Base-by-base conservation (phyloP, 2,888 invertebrate species). In the Hedya salicella region DNA sequence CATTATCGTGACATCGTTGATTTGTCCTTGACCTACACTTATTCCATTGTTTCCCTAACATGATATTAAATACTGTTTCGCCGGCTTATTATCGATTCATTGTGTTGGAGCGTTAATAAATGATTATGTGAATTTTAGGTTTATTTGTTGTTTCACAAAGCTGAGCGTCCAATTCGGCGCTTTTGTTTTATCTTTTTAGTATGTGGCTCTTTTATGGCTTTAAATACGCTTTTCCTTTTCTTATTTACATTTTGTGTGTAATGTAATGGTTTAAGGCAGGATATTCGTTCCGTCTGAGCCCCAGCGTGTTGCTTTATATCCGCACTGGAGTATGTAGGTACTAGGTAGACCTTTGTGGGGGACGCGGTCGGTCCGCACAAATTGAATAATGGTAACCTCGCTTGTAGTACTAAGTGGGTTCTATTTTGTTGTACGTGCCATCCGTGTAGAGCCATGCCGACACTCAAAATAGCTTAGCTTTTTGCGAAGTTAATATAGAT, bases 301-400 rank as follows among this genome's bases (percentile, higher is more conserved):
- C 63, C 62, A 67, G 67, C 62, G 48, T 52, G 69, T 56, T 54
- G 64, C 54, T 61, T 40, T 72, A 75, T 75, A 79, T 79, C 77
- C 77, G 72, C 69, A 71, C 69, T 69, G 69, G 67, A 70, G 71
- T n/a, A n/a, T n/a, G 25, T 25, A 6, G 25, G 25, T 25, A 25
- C 25, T 54, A 62, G 73, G 73, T 70, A 73, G 74, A 74, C 78
- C 79, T 84, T 83, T 83, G 80, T 80, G 76, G 78, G 76, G 76
- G 74, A 73, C 74, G 77, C 79, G 73, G 75, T 70, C 73, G 75
- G 79, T 78, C 79, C 75, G 75, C 74, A 78, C 78, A 88, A 89
- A 90, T 90, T 89, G 88, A 90, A 89, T 90, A 89, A 91, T 86
- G 81, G 81, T 83, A 70, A 80, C 80, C 80, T 79, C 80, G 82